Base-by-base conservation (phyloP, 1,140 invertebrate genomes). In the Caerostris extrusa region DNA sequence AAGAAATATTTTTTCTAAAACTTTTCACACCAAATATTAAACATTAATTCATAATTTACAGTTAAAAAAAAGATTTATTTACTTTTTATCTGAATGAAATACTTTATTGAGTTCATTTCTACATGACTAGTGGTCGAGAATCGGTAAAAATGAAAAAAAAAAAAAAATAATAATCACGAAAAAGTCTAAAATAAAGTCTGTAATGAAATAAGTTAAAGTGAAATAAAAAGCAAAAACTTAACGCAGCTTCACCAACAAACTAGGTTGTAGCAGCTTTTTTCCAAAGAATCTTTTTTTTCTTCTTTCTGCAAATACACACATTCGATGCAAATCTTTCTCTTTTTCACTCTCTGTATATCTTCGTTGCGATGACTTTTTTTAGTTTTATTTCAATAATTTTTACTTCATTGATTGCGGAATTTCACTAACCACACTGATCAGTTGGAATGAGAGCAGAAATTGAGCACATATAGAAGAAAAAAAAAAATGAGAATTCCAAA, bases 181-280 rank as follows among this genome's bases (percentile, higher is more conserved):
- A 19, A 19, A 71, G 34, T 7, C 5, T 6, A 69, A 61, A 85
- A 53, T 3, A 57, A 12, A 56, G 14, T 8, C 56, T 7, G 6
- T 83, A 83, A 83, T 83, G 83, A 86, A 86, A 86, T 86, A 86
- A 86, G 57, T 10, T 61, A n/a, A 61, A 86, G n/a, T 86, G 34
- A 58, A 86, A 86, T 50, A 50, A 86, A 86, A 86, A 86, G 19
- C n/a, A 61, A 77, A 71, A 77, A 77, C 8, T 12, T 14, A 10
- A 4, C 19, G 8, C 7, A 10, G 19, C 12, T 2, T 50, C 34
- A 50, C 69, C 69, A 77, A 50, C 69, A 77, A 77, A 50, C 69
- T 77, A 77, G 69, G 50, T 77, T 53, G 69, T 77, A 10, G 69
- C 34, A 53, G 8, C 8, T 71, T 77, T 77, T 71, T 71, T 77